A percentile compares a stretch with the other conserved stretches of the same genome.
These are phyloP conservation scores for Lacerta agilis DNA, from an alignment of 2,797 vertebrate genomes.

Conservation along the genomic window DNA sequence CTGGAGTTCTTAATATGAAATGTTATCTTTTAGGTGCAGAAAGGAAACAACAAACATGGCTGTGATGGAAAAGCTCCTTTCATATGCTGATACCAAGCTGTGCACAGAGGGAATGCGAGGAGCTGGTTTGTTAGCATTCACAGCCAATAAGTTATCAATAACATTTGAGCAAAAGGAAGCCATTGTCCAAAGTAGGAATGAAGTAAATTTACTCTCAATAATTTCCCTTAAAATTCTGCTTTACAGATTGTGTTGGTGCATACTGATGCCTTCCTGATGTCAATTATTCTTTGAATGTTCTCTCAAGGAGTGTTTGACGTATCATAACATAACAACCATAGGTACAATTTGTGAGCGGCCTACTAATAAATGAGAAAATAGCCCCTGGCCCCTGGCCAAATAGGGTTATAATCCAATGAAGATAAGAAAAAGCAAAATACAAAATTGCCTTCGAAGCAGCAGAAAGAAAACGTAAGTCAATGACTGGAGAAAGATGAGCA, in stretches of 20 bases:
- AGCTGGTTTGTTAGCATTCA: background rate
- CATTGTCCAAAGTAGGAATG: background rate
- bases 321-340: background rate
- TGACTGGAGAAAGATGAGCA: background rate
- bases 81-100: background rate
- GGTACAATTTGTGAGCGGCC: background rate
- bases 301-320: background rate
- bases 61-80: constrained; percentile 17
- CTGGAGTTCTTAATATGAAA: constrained; percentile 6
- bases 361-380: background rate
- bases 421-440: background rate
- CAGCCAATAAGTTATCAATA: background rate
- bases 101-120: constrained; percentile 17
- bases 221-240: background rate
- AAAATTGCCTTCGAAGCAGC: background rate
- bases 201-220: background rate
- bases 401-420: background rate
- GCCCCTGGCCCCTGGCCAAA: background rate
- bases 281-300: background rate
- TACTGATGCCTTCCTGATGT: background rate
- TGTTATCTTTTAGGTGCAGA: constrained; percentile 12
- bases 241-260: background rate
- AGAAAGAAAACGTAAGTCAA: background rate
- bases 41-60: background rate
- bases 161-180: background rate